Base-by-base conservation (phyloP, 2,113 vertebrate genomes). In the Cromileptes altivelis region DNA sequence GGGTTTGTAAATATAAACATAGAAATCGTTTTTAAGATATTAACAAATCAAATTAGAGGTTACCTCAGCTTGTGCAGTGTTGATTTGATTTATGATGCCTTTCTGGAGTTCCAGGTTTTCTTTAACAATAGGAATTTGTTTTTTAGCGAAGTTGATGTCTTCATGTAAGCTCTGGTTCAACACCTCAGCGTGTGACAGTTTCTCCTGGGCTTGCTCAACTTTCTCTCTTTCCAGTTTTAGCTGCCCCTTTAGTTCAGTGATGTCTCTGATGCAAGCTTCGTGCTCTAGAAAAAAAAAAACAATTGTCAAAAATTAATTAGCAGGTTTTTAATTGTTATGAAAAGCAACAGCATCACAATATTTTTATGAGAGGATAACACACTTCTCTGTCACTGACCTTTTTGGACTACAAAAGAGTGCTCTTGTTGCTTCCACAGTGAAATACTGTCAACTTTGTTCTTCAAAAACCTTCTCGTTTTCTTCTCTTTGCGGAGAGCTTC, bases 341-440 rank as follows among this genome's bases (percentile, higher is more conserved):
- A 18, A 47, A 30, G 75, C 4, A 7, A 53, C 13, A 55, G 19
- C 52, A 12, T 67, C 52, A 13, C 4, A 57, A 27, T 49, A 72
- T 42, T 27, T 69, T 23, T 23, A 11, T 9, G 18, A 64, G 2
- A 60, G 58, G 25, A 80, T 4, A 30, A 18, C 21, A 12, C 27
- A 37, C 13, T 2, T 76, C n/a, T 42, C 12, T 30, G 19, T 60
- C 45, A 56, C 83, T 71, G 89, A 97, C 96, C 96, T 94, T 91
- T 96, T 60, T 97, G 95, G 37, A 98, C 86, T 4, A 91, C 94
- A 80, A 82, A 2, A 0, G 96, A 90, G 67, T 96, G 88, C 30
- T 97, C 93, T 53, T 96, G 89, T 80, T 96, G 93, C 77, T 93
- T 97, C 97, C 96, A 96, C 40, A 96, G 80, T 74, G 94, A 93